Evolutionary conservation across 1,140 invertebrate species (phyloP).

Genomic region (Cyclina sinensis): DNA sequence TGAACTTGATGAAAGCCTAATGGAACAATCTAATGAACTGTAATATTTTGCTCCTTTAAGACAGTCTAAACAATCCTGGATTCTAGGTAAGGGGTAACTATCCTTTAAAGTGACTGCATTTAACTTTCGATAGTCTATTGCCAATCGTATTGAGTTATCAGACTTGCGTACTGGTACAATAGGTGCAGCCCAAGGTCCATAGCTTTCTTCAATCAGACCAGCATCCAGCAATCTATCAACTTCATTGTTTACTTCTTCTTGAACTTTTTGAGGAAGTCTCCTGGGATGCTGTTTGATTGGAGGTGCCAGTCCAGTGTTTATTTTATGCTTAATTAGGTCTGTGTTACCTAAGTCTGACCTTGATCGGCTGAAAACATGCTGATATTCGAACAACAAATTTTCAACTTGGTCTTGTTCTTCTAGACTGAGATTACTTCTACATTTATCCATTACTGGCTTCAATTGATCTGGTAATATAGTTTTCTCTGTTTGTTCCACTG

Average conservation of each 20-base stretch:
- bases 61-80: conserved; percentile 44
- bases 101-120: conserved; percentile 4
- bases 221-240: conserved; percentile 70
- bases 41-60: conserved; percentile 64
- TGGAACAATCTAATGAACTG: conserved; percentile 74
- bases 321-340: conserved; percentile 12
- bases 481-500: neutral
- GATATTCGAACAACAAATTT: neutral
- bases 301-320: conserved; percentile 28
- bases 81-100: conserved; percentile 14
- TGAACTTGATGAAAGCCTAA: conserved; percentile 81
- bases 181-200: conserved; percentile 32
- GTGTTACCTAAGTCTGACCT: conserved; percentile 46
- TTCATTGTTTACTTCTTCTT: conserved; percentile 53
- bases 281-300: conserved; percentile 52
- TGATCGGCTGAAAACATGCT: neutral
- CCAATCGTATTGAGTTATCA: conserved; percentile 77
- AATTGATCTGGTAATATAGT: neutral
- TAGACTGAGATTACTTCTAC: neutral
- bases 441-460: neutral
- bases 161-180: conserved; percentile 62
- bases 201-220: conserved; percentile 40
- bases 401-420: neutral
- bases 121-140: conserved; percentile 86
- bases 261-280: neutral